Base-by-base conservation (phyloP, 1,140 invertebrate species). In the Phocides pigmalion region DNA sequence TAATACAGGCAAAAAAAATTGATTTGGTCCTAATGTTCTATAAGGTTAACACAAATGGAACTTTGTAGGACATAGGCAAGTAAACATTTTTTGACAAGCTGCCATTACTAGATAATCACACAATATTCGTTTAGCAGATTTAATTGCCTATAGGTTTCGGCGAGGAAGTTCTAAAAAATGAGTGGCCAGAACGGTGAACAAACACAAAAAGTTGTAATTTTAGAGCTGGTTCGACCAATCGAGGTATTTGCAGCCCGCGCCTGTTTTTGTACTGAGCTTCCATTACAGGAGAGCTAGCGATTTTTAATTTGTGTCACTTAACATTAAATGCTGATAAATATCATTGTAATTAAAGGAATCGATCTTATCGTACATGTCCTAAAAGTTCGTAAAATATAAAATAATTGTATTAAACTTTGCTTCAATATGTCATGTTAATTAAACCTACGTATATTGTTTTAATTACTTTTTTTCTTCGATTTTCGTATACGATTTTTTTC, bases 131-230 rank as follows among this genome's bases (percentile, higher is more conserved):
- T 28, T 28, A 28, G 1, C 28, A 11, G 28, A 15, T 51, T 22
- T 32, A 32, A 51, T 51, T 68, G 69, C 67, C 70, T 71, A 71
- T 75, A 75, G 62, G 76, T 77, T 84, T 84, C 70, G 79, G 77
- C 72, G 70, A 82, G 72, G 77, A 82, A 82, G 71, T 81, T 63
- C 68, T 77, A 82, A 86, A 82, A 85, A 84, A 81, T 74, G 76
- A 81, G 69, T 79, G 58, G 72, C 69, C 77, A 73, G 79, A 73
- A 74, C 66, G 78, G 70, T 70, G 75, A 71, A 81, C 74, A 86
- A 74, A 70, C 64, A 68, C 76, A 79, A 89, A 86, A 89, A 87
- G 75, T 87, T 84, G 86, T 77, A 82, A 86, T 86, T 89, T 87
- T 86, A 86, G 84, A 87, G 81, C 80, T 82, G 82, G 84, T 81